Conservation (phyloP, 2,797 vertebrate genomes). For the Acanthornis magna region DNA sequence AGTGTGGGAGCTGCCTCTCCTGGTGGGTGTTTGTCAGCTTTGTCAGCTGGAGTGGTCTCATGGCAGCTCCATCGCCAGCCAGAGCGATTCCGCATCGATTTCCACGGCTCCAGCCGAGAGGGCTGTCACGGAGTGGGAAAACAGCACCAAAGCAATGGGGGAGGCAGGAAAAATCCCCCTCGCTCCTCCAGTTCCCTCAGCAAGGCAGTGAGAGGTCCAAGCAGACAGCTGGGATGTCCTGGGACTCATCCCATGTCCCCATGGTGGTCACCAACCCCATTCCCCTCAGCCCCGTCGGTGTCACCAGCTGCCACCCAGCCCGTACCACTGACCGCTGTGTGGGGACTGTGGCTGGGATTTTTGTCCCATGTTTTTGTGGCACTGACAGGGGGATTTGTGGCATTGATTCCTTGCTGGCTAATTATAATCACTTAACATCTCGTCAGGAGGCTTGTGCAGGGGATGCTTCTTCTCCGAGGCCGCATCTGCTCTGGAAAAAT, state of each 20-base stretch:
- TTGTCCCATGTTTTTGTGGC: not conserved
- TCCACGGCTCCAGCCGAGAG: not conserved
- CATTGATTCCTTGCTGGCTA: not conserved
- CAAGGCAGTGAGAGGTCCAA: not conserved
- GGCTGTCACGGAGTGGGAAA: not conserved
- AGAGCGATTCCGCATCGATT: not conserved
- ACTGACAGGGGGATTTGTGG: not conserved
- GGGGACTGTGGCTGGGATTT: rapidly evolving
- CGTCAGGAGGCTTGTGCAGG: not conserved
- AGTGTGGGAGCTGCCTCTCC: not conserved
- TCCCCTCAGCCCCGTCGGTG: rapidly evolving
- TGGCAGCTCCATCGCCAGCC: not conserved
- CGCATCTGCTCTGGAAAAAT: not conserved
- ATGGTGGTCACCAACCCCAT: rapidly evolving
- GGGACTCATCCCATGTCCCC: not conserved
- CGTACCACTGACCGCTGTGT: rapidly evolving
- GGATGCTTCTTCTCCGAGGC: not conserved
- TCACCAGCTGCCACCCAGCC: not conserved
- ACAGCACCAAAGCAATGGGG: not conserved
- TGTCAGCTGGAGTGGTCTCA: not conserved
- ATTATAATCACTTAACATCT: not conserved
- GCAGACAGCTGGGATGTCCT: not conserved
- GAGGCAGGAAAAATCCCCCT: not conserved
- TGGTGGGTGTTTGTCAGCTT: not conserved
- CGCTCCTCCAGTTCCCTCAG: rapidly evolving